These are phyloP conservation scores for Muscidifurax raptorellus DNA, from an alignment of 1,140 invertebrate genomes.

Conservation along the genomic window DNA sequence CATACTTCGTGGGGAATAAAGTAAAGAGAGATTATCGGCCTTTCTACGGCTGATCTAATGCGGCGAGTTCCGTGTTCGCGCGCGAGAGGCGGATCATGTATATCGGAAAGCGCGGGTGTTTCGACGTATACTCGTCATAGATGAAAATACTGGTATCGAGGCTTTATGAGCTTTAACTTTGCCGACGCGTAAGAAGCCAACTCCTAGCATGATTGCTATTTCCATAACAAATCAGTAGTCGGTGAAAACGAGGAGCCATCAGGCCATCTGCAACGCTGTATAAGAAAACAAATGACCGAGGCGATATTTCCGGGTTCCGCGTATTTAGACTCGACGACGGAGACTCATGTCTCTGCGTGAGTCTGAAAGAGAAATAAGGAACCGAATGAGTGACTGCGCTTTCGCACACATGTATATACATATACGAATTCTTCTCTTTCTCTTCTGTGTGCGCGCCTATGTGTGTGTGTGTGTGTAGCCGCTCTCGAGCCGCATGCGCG, in stretches of 20 bases:
- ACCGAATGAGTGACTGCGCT: constrained; percentile 21
- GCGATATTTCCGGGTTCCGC: constrained; percentile 19
- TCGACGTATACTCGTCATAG: too few species aligned
- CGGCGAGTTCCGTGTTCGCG: too few species aligned
- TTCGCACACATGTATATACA: not conserved
- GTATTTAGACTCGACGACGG: not conserved
- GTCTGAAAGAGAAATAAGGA: not conserved
- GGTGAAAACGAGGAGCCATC: too few species aligned
- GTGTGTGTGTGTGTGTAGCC: too few species aligned
- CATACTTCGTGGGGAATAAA: not conserved
- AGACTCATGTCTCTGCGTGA: not conserved
- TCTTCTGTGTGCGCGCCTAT: too few species aligned
- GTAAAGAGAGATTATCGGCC: not conserved
- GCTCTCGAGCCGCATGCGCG: constrained; percentile 47
- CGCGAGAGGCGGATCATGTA: too few species aligned
- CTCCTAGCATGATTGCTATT: too few species aligned
- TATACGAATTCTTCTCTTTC: constrained; percentile 31
- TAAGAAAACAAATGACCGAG: not conserved
- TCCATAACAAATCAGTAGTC: too few species aligned
- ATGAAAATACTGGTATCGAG: too few species aligned
- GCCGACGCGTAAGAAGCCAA: too few species aligned
- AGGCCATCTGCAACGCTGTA: not conserved
- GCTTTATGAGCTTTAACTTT: too few species aligned
- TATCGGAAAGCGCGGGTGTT: too few species aligned
- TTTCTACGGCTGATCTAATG: not conserved